Base-by-base conservation (phyloP, 2,113 vertebrate genomes). In the Rafetus swinhoei region DNA sequence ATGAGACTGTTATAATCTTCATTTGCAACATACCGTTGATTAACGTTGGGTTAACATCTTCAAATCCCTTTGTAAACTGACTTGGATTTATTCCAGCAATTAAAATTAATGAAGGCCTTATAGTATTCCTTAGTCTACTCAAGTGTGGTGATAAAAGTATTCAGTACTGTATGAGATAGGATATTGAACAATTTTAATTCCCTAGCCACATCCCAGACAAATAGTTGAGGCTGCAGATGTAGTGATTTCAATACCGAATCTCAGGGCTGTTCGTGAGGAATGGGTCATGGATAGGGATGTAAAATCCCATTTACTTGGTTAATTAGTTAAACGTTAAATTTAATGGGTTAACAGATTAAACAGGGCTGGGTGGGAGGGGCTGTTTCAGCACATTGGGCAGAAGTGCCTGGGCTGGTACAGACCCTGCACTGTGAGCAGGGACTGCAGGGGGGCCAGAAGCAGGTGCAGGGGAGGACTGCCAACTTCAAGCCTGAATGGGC, bases 81-180 rank as follows among this genome's bases (percentile, higher is more conserved):
- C 72, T 88, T 86, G 32, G 81, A 72, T 83, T 95, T 93, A 25
- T 88, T 95, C 91, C 80, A 86, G 79, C 85, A 96, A 16, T 74
- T 89, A 56, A 82, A 94, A 35, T 81, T 82, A 83, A 89, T 81
- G 81, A 93, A 88, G 50, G 27, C 35, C 22, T 86, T 45, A 3
- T 4, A 5, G 22, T 39, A 32, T 86, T 95, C 65, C 81, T 97
- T 16, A 82, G 80, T 69, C 24, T 77, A 74, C n/a, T 84, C 91
- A 52, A 53, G 18, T 93, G 80, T 27, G 65, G 77, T 84, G 32
- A 93, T 94, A 83, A 92, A 54, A 94, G 83, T 74, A 82, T 86
- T 7, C 74, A 2, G 27, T 79, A 85, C 39, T 95, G 87, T 95
- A 79, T 92, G 82, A 83, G 72, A 14, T 45, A 86, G 76, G 29